Base-by-base conservation (phyloP, 2,888 invertebrate genomes). In the Cosmopolites sordidus region DNA sequence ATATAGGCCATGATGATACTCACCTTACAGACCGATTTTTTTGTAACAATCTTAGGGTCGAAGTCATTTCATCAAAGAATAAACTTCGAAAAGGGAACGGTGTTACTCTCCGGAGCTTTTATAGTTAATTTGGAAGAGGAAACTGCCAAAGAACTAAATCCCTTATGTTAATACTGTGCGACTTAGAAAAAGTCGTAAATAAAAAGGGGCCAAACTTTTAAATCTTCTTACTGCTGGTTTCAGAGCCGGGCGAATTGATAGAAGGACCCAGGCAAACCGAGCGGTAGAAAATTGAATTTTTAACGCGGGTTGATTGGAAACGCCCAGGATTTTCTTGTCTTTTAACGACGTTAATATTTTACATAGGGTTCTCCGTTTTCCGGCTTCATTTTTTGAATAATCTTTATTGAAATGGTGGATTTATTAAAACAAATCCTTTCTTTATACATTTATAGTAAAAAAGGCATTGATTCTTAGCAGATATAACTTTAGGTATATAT, bases 131-230 rank as follows among this genome's bases (percentile, higher is more conserved):
- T 56, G 44, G 51, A 51, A 40, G 45, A 48, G 42, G 43, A 52
- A 51, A 56, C 47, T 56, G 43, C 55, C 48, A 9, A 9, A 47
- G 45, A 51, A 51, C 51, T 42, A 58, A 58, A 49, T 58, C 51
- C 54, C 54, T 54, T 58, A 58, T 58, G 54, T 54, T 58, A 58
- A 58, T 58, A 58, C 54, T 18, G 41, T 29, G 14, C 51, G 50
- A 43, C 40, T 45, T 43, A 41, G 50, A 53, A 53, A 56, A 56
- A 51, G 58, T 58, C 58, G 58, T 58, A 58, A 58, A 58, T 58
- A 58, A 58, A 54, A 54, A 51, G 39, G 54, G 54, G 39, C 30
- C 48, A 51, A 51, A 54, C 53, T 51, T 54, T 57, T 58, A 54
- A 58, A 58, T 58, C 54, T 58, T 42, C 48, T 52, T 54, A 51